Evolutionary conservation across 2,888 invertebrate genomes (phyloP), one percentile per base, ranked within the genome.

Genomic region (Mythimna loreyi): DNA sequence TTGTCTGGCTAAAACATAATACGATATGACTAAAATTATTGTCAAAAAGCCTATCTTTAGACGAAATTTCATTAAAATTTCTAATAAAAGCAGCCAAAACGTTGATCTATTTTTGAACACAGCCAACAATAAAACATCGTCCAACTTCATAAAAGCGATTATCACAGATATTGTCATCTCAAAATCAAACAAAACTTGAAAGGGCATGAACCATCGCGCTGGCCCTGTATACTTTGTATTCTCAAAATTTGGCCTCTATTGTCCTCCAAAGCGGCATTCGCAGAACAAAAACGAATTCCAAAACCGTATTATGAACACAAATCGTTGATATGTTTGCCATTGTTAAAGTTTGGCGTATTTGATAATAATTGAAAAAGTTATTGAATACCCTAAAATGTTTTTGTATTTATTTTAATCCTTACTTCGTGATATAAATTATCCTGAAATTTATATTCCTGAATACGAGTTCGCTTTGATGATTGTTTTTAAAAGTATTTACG

Each of bases 331-430:
- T 56, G 63, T 64, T 57, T 66, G 58, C 66, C 75, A 83, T 87
- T 87, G 84, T 85, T 56, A 67, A 85, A 88, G 83, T 89, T 85
- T 25, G 65, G 19, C 43, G 61, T 78, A 83, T 84, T 85, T 85
- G 78, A 80, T 85, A 84, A 85, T 89, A 89, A 89, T 89, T 88
- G 86, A 87, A 89, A 88, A 89, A 88, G 85, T 89, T 88, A 87
- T 88, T 86, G 89, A 86, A 86, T 86, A 73, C 75, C 75, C 69
- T 70, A 65, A 86, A 86, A 85, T 74, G 83, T 74, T 84, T 40
- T 81, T 77, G 57, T 67, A 67, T 66, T 59, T 76, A 63, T 71
- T 81, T 75, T 73, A 73, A 73, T 64, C 25, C 59, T 57, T 59
- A 65, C 65, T 70, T 66, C 47, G 56, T 47, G 69, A 72, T 72